Base-by-base conservation (phyloP, 2,797 vertebrate genomes). In the Enoplosus armatus region DNA sequence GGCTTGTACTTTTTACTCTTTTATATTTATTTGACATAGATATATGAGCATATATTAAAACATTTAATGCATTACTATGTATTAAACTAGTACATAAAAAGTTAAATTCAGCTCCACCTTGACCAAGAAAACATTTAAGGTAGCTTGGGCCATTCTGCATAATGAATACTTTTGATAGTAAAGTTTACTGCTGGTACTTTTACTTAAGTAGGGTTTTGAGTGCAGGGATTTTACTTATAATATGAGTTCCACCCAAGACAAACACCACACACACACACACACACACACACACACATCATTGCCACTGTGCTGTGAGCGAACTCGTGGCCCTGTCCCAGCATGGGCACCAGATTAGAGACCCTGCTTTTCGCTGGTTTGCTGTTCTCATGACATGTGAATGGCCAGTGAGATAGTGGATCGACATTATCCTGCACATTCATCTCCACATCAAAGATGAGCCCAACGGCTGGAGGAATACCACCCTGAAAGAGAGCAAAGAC, bases 261-360 rank as follows among this genome's bases (percentile, higher is more conserved):
- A 45, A 70, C 39, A 47, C 20, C 55, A 65, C 55, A 79, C 31
- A 68, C 39, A 67, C 53, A 83, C n/a, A 64, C 31, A 64, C 68
- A 50, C 39, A 59, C 56, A 62, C 58, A 75, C 60, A 75, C 50
- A 58, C 26, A 48, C 15, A 73, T 14, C 56, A 39, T 5, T 12
- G 51, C 47, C 47, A 18, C 54, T 20, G 60, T 48, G 64, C 35
- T 53, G 68, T 66, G 68, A 47, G 55, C 66, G 60, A 89, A 88
- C 84, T 66, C 39, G 51, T 90, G 73, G 87, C 75, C 80, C 58
- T 15, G 76, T 77, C 90, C 69, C 92, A 93, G 91, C 90, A 86
- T 91, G 90, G 77, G 65, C 86, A 88, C 89, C 88, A 85, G 91
- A 92, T 93, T 93, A 92, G 50, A 83, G 72, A 59, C 59, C n/a